These are phyloP conservation scores for Lemur catta DNA, from an alignment of 2,797 vertebrate species.

Conservation along the genomic window DNA sequence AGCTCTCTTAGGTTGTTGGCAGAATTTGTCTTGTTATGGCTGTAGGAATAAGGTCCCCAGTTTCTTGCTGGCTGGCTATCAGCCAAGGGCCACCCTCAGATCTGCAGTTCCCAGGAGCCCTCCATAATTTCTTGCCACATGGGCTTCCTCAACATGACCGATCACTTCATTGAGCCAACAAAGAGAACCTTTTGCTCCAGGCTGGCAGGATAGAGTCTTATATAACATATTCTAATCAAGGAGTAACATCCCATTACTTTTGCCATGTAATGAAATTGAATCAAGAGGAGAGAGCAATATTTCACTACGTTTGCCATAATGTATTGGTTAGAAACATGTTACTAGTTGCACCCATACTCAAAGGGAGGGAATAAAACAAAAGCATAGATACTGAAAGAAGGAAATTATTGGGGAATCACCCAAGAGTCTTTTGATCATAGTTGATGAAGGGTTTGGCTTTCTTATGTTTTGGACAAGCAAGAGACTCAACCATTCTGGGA, in stretches of 20 bases:
- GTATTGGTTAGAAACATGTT: background rate
- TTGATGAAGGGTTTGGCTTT: background rate
- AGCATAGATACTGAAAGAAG: background rate
- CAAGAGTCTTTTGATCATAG: background rate
- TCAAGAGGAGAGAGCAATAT: background rate
- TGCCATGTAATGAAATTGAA: background rate
- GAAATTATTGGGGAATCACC: background rate
- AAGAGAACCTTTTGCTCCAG: background rate
- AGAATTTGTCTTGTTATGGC: background rate
- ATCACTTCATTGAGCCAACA: background rate
- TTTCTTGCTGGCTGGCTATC: background rate
- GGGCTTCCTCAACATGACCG: background rate
- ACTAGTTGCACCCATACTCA: background rate
- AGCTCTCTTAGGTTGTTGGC: background rate
- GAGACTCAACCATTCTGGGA: background rate
- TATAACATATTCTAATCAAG: background rate
- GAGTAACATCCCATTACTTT: background rate
- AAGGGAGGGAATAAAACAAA: background rate
- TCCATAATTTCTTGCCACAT: background rate
- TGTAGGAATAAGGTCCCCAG: background rate
- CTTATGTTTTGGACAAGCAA: background rate
- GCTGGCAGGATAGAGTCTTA: background rate
- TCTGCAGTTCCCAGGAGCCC: background rate
- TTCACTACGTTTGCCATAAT: background rate
- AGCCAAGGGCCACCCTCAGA: background rate